Base-by-base conservation (phyloP, 2,113 vertebrate species). In the Corynorhinus townsendii region DNA sequence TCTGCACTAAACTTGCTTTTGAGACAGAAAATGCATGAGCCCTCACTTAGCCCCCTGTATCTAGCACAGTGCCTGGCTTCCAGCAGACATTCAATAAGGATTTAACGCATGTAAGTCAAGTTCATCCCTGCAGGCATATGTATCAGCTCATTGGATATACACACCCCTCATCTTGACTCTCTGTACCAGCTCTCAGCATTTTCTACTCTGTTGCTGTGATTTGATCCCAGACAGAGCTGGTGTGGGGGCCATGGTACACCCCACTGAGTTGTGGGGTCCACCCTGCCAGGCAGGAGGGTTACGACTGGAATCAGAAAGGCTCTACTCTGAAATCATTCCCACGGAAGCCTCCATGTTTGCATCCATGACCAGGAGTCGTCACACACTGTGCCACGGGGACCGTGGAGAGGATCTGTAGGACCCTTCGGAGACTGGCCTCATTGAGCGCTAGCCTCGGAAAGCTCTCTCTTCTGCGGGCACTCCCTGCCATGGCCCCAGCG, bases 21-120 rank as follows among this genome's bases (percentile, higher is more conserved):
- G 2, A 64, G 80, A 62, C 88, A 77, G 59, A 82, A 84, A 38
- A 64, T 6, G 49, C 52, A 38, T 22, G 4, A 43, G 16, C 33
- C 49, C 28, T 24, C 12, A 11, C 54, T 17, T 20, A 5, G 0
- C 3, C 0, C 11, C 22, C 26, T 1, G 35, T 2, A 4, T 28
- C 59, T 7, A 28, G 73, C 26, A 7, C 26, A 14, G 24, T 28
- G 17, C 40, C 59, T 28, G 14, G 20, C 3, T 84, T 49, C 20
- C 17, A 76, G 38, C 22, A 77, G 79, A 66, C 15, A 73, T 7
- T 19, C 15, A 12, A 8, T 19, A 35, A 77, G 54, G n/a, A 35
- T 33, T 15, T 49, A 35, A 30, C 35, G 62, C 30, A 40, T 71
- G 4, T 35, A 49, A 80, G 62, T 93, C 73, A 86, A 81, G 52